These are phyloP conservation scores for Polylopha cassiicola DNA, from an alignment of 2,888 invertebrate species.

Conservation along the genomic window DNA sequence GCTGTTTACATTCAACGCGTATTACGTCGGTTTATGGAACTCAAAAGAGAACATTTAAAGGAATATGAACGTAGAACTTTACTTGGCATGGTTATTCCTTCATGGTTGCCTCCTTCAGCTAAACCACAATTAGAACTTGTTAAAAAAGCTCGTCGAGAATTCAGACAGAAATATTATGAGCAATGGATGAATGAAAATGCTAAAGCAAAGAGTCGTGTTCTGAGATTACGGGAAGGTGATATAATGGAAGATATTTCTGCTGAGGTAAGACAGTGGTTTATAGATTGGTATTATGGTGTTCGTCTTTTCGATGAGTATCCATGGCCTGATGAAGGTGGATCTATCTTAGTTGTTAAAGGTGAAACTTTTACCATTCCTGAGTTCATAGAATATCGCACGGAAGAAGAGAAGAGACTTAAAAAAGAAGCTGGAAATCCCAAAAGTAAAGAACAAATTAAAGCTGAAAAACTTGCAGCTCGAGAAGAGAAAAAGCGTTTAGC, in stretches of 20 bases:
- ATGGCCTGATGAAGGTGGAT: constrained; percentile 83
- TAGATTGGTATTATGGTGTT: constrained; percentile 77
- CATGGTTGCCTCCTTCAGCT: constrained; percentile 61
- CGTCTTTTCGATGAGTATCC: constrained; percentile 85
- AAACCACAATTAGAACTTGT: constrained; percentile 66
- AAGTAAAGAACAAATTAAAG: constrained; percentile 65
- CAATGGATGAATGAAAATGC: constrained; percentile 61
- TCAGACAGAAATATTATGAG: constrained; percentile 61
- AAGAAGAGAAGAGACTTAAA: constrained; percentile 55
- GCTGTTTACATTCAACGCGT: constrained; percentile 45
- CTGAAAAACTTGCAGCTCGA: constrained; percentile 53
- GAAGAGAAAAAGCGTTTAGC: constrained; percentile 60
- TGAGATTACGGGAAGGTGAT: constrained; percentile 71
- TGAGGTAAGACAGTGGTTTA: constrained; percentile 86
- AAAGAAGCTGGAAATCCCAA: constrained; percentile 50
- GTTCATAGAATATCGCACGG: constrained; percentile 62
- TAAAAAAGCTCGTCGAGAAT: constrained; percentile 61
- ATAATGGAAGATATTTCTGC: constrained; percentile 86
- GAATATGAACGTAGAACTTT: constrained; percentile 62
- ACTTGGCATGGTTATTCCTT: constrained; percentile 77
- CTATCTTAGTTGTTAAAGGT: constrained; percentile 75
- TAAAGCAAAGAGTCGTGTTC: constrained; percentile 69
- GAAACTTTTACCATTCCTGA: constrained; percentile 79
- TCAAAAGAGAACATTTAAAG: constrained; percentile 53
- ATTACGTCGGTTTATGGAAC: constrained; percentile 61